Evolutionary conservation across 2,797 vertebrate species (phyloP).

Genomic region (Telmatherina bonti): DNA sequence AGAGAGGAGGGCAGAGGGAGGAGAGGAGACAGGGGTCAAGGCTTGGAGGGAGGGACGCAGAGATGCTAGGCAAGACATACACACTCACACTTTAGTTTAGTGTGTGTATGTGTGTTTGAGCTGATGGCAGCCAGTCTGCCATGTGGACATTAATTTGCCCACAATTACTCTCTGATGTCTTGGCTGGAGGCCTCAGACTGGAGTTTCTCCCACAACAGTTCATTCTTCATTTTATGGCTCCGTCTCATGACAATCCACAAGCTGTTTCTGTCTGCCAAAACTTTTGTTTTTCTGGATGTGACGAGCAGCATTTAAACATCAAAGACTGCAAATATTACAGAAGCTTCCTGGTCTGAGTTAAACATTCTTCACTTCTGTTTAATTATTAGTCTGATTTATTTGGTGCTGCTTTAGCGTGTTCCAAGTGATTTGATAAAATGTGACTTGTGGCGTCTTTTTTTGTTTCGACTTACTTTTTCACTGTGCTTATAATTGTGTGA

Average conservation of each 20-base stretch:
- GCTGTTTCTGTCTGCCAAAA: slow-evolving; percentile 30
- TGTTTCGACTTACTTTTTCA: slow-evolving; percentile 20
- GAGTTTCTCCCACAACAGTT: slow-evolving; percentile 62
- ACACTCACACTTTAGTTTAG: slow-evolving; percentile 41
- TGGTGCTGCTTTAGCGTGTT: slow-evolving; percentile 6
- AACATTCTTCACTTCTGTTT: not conserved
- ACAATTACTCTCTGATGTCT: slow-evolving; percentile 80
- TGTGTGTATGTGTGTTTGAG: slow-evolving; percentile 52
- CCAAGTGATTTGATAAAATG: slow-evolving; percentile 21
- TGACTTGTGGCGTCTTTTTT: slow-evolving; percentile 20
- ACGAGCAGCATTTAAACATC: slow-evolving; percentile 29
- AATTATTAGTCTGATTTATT: slow-evolving; percentile 20
- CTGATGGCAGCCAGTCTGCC: slow-evolving; percentile 70
- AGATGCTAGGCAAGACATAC: slow-evolving; percentile 40
- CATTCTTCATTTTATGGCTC: slow-evolving; percentile 53
- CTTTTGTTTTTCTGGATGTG: slow-evolving; percentile 4
- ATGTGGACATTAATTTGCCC: slow-evolving; percentile 80
- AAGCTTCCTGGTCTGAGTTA: not conserved
- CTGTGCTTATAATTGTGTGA: slow-evolving; percentile 26
- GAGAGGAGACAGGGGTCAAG: slow-evolving; percentile 42
- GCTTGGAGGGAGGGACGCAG: slow-evolving; percentile 36
- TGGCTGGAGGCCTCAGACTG: slow-evolving; percentile 66
- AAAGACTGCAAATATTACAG: not conserved
- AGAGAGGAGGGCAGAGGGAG: slow-evolving; percentile 54
- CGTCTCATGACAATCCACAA: slow-evolving; percentile 24